Percentiles rank a stretch among this genome's conserved stretches.
Evolutionary conservation across 2,888 invertebrate genomes (phyloP).

Genomic region (Eurytoma adleriae): DNA sequence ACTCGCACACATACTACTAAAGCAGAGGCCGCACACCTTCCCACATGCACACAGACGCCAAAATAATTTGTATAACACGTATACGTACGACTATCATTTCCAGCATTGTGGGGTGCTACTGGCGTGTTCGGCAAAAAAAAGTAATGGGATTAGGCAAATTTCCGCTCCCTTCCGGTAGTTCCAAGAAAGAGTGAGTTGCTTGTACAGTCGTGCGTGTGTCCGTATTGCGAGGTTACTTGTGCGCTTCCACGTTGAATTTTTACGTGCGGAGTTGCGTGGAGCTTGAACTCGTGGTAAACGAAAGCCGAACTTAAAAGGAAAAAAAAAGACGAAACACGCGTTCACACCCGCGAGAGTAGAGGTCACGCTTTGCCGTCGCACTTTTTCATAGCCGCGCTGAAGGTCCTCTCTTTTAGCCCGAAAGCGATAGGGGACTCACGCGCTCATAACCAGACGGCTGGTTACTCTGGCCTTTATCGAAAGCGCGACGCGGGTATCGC

Average conservation of each 20-base stretch:
- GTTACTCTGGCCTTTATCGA: no score
- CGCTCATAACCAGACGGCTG: not conserved
- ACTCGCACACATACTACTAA: conserved; percentile 14
- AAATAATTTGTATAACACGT: not conserved
- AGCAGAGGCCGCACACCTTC: not conserved
- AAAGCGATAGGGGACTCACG: no score
- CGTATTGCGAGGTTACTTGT: no score
- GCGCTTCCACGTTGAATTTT: no score
- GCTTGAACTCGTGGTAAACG: not conserved
- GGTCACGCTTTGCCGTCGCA: conserved; percentile 41
- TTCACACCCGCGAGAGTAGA: conserved; percentile 42
- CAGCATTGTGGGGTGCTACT: conserved; percentile 48
- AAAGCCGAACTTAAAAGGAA: not conserved
- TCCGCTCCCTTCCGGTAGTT: conserved; percentile 11
- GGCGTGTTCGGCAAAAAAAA: conserved; percentile 36
- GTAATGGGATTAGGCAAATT: not conserved
- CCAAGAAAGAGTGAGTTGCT: not conserved
- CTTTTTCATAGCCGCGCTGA: conserved; percentile 41
- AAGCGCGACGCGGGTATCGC: no score
- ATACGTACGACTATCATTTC: conserved; percentile 50
- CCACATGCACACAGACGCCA: not conserved
- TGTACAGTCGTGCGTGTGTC: no score
- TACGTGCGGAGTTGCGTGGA: not conserved
- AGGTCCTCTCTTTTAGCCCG: not conserved
- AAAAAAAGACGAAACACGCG: conserved; percentile 37